A percentile compares a stretch with the other conserved stretches of the same genome.
Conservation (phyloP, 2,797 vertebrate species). For the Acanthiza pusilla region DNA sequence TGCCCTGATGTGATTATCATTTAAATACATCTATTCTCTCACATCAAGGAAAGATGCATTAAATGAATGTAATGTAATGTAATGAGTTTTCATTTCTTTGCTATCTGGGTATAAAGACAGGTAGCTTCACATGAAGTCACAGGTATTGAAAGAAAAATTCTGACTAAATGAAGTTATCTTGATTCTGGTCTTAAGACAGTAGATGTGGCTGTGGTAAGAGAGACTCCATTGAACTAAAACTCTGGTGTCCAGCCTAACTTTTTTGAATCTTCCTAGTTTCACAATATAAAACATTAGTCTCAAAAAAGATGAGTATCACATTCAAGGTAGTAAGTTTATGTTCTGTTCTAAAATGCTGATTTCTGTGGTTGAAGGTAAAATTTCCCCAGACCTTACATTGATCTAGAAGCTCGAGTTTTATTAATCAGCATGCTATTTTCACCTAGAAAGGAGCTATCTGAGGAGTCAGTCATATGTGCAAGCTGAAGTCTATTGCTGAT, state of each 20-base stretch:
- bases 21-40: conserved; percentile 4
- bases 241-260: background rate
- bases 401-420: background rate
- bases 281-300: background rate
- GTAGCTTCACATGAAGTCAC: background rate
- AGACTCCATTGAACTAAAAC: background rate
- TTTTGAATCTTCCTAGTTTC: background rate
- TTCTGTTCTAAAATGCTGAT: background rate
- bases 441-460: background rate
- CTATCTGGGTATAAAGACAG: background rate
- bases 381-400: background rate
- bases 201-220: background rate
- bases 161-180: background rate
- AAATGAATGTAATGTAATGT: background rate
- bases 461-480: background rate
- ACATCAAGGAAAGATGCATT: background rate
- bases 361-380: background rate
- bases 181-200: background rate
- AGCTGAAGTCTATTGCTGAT: background rate
- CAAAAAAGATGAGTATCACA: background rate
- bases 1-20: conserved; percentile 25
- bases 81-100: conserved; percentile 5
- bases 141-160: background rate
- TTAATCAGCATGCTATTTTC: background rate
- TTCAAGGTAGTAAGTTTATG: background rate